Base-by-base conservation (phyloP, 2,113 vertebrate genomes). In the Scatophagus argus region DNA sequence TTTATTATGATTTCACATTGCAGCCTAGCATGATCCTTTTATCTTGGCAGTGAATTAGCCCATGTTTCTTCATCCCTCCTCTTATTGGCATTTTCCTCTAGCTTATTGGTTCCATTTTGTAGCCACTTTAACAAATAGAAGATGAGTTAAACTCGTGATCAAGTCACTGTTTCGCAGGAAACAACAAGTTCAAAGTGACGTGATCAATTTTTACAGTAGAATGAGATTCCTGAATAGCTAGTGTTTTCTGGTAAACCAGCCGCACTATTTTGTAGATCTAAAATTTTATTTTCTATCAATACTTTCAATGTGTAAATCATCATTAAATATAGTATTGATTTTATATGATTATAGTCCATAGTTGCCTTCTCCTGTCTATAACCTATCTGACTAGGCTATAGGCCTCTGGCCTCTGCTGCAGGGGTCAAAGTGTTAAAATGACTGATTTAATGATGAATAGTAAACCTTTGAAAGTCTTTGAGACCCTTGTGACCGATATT, bases 31-130 rank as follows among this genome's bases (percentile, higher is more conserved):
- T 49, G 0, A 0, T 54, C 10, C 60, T 52, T 27, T 56, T 17
- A 31, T 43, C 12, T 4, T 68, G 36, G 17, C 17, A 14, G 25
- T 43, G 10, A 46, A n/a, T 59, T 21, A 62, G 59, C 47, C 41
- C 47, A 31, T 51, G 13, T 65, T 58, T 62, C 10, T 16, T 21
- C 46, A 29, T n/a, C n/a, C n/a, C 23, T 44, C 17, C 19, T 17
- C 32, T 9, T 62, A 67, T 52, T 64, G 58, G 16, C 38, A 27
- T 71, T 62, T 74, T 65, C 21, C 46, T 58, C 31, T 39, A 13
- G 34, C 51, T 73, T 55, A 54, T 77, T 87, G 72, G 31, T 69
- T 82, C 34, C 23, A 46, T 74, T 76, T 81, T 70, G 34, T 44
- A 43, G 38, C 56, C 56, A 67, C 76, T 81, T 73, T 43, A 69